phyloP scores from a whole-genome alignment of 2,888 invertebrate genomes.

The Amphimallon solstitiale region DNA sequence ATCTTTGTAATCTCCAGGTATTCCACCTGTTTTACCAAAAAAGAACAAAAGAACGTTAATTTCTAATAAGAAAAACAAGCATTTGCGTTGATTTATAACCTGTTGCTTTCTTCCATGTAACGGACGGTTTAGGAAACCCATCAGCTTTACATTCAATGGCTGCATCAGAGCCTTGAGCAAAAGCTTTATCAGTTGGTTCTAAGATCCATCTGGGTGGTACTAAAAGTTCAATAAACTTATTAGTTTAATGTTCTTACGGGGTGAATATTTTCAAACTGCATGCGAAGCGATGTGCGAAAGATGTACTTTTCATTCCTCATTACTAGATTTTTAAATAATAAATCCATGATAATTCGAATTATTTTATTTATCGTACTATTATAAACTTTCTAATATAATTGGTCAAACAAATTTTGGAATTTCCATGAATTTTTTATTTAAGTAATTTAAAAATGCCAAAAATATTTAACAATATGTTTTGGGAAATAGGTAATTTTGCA shows the following conservation, averaged over 20 bases:
- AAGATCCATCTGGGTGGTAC: constrained; percentile 96
- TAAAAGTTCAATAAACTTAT: constrained; percentile 65
- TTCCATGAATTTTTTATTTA: neutral
- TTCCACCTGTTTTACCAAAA: constrained; percentile 72
- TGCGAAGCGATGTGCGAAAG: constrained; percentile 32
- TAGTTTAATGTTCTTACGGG: neutral
- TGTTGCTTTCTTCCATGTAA: constrained; percentile 95
- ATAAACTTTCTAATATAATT: neutral
- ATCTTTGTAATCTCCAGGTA: constrained; percentile 93
- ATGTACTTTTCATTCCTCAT: neutral
- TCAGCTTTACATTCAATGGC: constrained; percentile 96
- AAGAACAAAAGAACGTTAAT: constrained; percentile 20
- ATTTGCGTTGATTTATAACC: constrained; percentile 67
- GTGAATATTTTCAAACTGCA: neutral
- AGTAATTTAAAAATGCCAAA: neutral
- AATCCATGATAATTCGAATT: neutral
- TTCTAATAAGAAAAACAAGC: constrained; percentile 8
- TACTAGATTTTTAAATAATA: neutral
- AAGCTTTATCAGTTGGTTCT: constrained; percentile 94
- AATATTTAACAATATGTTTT: no score
- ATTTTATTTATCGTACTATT: neutral
- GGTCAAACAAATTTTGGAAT: neutral
- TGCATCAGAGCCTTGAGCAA: constrained; percentile 93
- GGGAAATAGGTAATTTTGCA: no score
- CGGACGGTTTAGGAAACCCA: constrained; percentile 93